These are phyloP conservation scores for Oriolus oriolus DNA, from an alignment of 2,113 vertebrate species.

Conservation along the genomic window DNA sequence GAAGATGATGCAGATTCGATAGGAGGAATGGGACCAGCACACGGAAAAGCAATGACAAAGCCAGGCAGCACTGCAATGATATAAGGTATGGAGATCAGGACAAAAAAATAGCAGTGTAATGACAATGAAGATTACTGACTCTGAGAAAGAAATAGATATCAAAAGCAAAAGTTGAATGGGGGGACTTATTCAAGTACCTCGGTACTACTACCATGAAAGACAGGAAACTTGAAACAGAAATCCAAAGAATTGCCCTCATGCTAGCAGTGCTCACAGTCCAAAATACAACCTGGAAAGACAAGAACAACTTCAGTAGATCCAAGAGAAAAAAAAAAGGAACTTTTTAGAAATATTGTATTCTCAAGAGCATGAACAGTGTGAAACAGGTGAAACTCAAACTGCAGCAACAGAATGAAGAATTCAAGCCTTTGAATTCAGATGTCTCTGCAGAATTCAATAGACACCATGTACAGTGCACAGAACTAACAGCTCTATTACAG, in stretches of 20 bases:
- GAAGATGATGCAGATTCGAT: constrained; percentile 11
- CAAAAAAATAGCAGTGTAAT: not conserved
- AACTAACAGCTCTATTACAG: constrained; percentile 48
- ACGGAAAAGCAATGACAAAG: constrained; percentile 4
- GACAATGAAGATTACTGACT: constrained; percentile 35
- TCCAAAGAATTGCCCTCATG: constrained; percentile 28
- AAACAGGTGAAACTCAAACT: constrained; percentile 43
- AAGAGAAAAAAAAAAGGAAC: not conserved
- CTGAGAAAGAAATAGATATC: constrained; percentile 35
- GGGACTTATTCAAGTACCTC: constrained; percentile 29
- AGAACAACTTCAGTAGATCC: constrained; percentile 38
- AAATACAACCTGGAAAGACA: constrained; percentile 30
- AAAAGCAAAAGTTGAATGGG: constrained; percentile 47
- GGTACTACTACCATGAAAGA: constrained; percentile 43
- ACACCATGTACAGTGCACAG: not conserved
- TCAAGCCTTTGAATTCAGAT: constrained; percentile 56
- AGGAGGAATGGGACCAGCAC: not conserved
- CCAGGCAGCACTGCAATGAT: not conserved
- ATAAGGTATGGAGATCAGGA: constrained; percentile 22
- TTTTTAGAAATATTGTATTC: constrained; percentile 42
- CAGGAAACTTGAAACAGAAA: constrained; percentile 26
- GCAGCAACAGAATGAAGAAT: constrained; percentile 40
- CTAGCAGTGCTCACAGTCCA: constrained; percentile 4
- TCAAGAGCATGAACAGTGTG: constrained; percentile 16
- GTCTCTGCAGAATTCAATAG: constrained; percentile 49